Evolutionary conservation across 1,140 invertebrate species (phyloP).

Genomic region (Drosophila pachea): DNA sequence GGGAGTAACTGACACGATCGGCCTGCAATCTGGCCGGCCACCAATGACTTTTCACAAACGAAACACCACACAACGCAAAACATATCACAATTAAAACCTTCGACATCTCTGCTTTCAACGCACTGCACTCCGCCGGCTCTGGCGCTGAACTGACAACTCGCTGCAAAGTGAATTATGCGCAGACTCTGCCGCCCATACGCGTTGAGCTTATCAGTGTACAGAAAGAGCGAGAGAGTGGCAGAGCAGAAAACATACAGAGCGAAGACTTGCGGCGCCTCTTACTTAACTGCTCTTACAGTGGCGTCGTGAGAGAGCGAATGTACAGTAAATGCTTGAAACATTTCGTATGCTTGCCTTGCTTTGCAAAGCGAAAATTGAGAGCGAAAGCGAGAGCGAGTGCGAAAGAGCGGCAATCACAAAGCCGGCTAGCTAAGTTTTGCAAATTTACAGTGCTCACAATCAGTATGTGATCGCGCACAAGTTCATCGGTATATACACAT

Average conservation of each 20-base stretch:
- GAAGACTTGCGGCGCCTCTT: background rate
- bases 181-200: background rate
- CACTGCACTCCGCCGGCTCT: slow-evolving; percentile 4
- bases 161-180: slow-evolving; percentile 11
- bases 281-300: no score
- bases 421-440: background rate
- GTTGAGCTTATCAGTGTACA: slow-evolving; percentile 5
- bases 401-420: background rate
- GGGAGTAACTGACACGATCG: slow-evolving; percentile 47
- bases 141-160: slow-evolving; percentile 5
- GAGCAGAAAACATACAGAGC: background rate
- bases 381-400: background rate
- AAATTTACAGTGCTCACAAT: background rate
- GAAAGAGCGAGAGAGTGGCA: background rate
- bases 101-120: background rate
- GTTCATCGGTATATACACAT: slow-evolving; percentile 1
- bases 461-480: background rate
- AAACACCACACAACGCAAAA: slow-evolving; percentile 23
- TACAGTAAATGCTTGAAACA: background rate
- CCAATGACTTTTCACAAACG: slow-evolving; percentile 1
- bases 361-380: background rate
- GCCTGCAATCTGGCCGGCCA: slow-evolving; percentile 1
- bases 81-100: slow-evolving; percentile 6
- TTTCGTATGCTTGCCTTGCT: background rate
- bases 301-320: background rate